Conservation (phyloP, 2,797 vertebrate species). For the Benthosema pterotum region DNA sequence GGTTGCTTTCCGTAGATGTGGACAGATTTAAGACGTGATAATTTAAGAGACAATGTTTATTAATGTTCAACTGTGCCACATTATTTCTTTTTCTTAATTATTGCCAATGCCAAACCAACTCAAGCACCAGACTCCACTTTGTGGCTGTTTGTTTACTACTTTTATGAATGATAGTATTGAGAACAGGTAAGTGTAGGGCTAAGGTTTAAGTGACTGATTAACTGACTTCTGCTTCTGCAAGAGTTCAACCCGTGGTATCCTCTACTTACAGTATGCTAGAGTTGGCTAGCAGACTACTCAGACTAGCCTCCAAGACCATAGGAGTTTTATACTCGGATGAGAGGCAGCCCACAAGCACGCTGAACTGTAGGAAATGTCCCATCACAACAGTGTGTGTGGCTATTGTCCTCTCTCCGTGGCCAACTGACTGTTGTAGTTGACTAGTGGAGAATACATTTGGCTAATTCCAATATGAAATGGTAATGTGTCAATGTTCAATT, state of each 20-base stretch:
- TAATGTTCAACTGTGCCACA: constrained; percentile 71
- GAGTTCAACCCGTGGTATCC: constrained; percentile 33
- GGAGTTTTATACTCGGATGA: constrained; percentile 4
- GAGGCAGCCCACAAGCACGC: background rate
- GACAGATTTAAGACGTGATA: constrained; percentile 17
- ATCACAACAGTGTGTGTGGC: constrained; percentile 8
- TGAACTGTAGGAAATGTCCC: constrained; percentile 30
- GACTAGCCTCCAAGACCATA: too few species aligned
- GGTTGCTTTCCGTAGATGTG: constrained; percentile 29
- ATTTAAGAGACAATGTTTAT: constrained; percentile 56
- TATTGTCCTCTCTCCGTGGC: too few species aligned
- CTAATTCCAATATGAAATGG: constrained; percentile 26
- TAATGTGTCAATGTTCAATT: constrained; percentile 57
- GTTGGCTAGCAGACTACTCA: background rate
- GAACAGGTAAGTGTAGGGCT: constrained; percentile 22
- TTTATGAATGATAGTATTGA: constrained; percentile 34
- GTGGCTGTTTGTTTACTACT: constrained; percentile 43
- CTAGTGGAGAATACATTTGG: constrained; percentile 39
- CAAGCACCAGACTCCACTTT: constrained; percentile 38
- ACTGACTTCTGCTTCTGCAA: constrained; percentile 28
- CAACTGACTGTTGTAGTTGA: constrained; percentile 56
- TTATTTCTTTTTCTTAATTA: constrained; percentile 65
- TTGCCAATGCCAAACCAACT: constrained; percentile 66
- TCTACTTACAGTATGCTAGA: constrained; percentile 5
- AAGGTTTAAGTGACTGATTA: constrained; percentile 6